Base-by-base conservation (phyloP, 2,113 vertebrate genomes). In the Hyaena hyaena region DNA sequence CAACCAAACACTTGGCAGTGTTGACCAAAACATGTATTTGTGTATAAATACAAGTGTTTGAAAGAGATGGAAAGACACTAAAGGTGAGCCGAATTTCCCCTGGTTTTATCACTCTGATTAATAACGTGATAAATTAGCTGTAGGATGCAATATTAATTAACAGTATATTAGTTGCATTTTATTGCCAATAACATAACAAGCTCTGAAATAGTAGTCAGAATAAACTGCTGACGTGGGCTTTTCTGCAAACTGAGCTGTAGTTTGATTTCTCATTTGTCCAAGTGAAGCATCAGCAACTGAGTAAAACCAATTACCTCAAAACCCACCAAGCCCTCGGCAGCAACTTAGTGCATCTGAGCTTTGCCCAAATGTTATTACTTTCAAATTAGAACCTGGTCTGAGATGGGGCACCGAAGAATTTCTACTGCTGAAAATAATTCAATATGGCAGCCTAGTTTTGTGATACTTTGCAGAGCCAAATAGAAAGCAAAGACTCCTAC, bases 91-190 rank as follows among this genome's bases (percentile, higher is more conserved):
- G 26, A 53, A 21, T 96, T 95, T 97, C 94, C 96, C 76, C 90
- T 81, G 82, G 81, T 81, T 97, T 98, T 97, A 92, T 93, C 89
- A 63, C 93, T 98, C 98, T 97, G 97, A 93, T 96, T 97, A 98
- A 93, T 95, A 97, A 97, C 85, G 83, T 91, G 94, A 98, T 96
- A 97, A 94, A 98, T 98, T 98, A 98, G 94, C 97, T 97, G 93
- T 97, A 98, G 91, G 93, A 79, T 86, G 93, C 95, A 95, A 95
- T 98, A 96, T 97, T 98, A 98, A 98, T 98, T 97, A 98, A 97
- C 95, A 92, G 79, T 88, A 55, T 94, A 97, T 97, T 97, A 96
- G 74, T 89, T 91, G 95, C 89, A 84, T 97, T 98, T 98, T 97
- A 98, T 97, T 97, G 97, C 94, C 94, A 98, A 90, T 92, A 96